phyloP scores from a whole-genome alignment of 2,113 vertebrate genomes.

The Myotis davidii region DNA sequence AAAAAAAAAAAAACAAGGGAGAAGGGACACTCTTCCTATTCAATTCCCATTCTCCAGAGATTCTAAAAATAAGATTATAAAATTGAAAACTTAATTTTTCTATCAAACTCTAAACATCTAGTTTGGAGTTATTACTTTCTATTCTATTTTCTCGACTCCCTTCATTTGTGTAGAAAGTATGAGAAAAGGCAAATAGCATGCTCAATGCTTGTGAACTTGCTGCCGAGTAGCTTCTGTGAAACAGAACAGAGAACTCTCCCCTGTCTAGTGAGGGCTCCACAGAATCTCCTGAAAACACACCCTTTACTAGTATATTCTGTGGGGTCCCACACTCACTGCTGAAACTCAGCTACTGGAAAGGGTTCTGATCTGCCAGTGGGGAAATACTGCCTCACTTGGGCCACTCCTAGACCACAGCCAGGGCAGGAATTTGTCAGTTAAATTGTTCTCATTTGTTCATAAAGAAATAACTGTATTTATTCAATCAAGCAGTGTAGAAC shows the following conservation, averaged over 20 bases:
- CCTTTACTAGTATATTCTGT: not conserved
- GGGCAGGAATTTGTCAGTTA: conserved; percentile 47
- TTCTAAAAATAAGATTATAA: not conserved
- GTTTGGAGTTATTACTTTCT: not conserved
- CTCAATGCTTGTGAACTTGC: not conserved
- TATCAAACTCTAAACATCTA: not conserved
- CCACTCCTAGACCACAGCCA: not conserved
- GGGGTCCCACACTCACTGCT: not conserved
- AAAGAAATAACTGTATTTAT: conserved; percentile 6
- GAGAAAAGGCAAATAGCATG: not conserved
- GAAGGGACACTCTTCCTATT: not conserved
- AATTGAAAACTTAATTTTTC: not conserved
- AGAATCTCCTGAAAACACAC: not conserved
- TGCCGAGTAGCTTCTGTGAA: not conserved
- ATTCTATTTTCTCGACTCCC: not conserved
- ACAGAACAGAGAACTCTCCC: not conserved
- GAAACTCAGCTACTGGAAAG: conserved; percentile 20
- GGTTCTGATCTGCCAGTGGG: conserved; percentile 5
- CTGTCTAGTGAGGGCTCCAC: not conserved
- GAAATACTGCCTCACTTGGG: not conserved
- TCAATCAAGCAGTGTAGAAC: not conserved
- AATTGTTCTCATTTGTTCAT: conserved; percentile 43
- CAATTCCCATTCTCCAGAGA: not conserved
- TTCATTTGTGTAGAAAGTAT: not conserved
- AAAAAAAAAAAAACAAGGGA: not conserved